Percentiles rank a stretch among this genome's conserved stretches.
phyloP scores from a whole-genome alignment of 1,140 invertebrate genomes.

The Apis cerana region DNA sequence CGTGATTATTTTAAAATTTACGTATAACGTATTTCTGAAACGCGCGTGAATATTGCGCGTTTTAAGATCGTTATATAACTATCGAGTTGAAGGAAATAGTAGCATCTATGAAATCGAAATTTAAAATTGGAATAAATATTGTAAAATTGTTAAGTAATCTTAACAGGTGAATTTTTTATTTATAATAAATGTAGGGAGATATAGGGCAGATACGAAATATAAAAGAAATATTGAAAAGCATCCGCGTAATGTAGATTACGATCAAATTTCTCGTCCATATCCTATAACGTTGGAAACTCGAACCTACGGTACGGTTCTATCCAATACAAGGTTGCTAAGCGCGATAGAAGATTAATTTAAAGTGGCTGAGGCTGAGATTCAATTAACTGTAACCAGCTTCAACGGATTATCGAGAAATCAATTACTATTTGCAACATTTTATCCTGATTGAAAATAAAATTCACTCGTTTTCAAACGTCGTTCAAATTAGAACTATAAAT shows the following conservation, averaged over 20 bases:
- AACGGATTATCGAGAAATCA: too few species aligned
- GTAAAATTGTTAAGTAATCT: too few species aligned
- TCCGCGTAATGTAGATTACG: background rate
- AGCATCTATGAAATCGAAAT: too few species aligned
- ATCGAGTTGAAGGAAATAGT: too few species aligned
- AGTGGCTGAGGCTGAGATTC: background rate
- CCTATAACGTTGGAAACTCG: slow-evolving; percentile 12
- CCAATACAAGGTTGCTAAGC: background rate
- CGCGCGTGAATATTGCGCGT: too few species aligned
- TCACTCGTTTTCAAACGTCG: background rate
- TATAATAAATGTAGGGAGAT: background rate
- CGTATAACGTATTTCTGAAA: too few species aligned
- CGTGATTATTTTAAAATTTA: too few species aligned
- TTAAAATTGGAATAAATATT: too few species aligned
- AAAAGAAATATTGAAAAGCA: background rate
- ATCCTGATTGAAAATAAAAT: background rate
- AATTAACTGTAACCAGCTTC: slow-evolving; percentile 5
- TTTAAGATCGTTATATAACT: too few species aligned
- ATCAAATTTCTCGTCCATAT: slow-evolving; percentile 19
- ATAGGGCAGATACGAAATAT: background rate
- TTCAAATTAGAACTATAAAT: background rate
- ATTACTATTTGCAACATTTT: background rate
- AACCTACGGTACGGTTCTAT: background rate
- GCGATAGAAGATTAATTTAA: background rate
- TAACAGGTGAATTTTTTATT: too few species aligned